A percentile compares a stretch with the other conserved stretches of the same genome.
Evolutionary conservation across 2,888 invertebrate species (phyloP).

Genomic region (Orthosia gothica): DNA sequence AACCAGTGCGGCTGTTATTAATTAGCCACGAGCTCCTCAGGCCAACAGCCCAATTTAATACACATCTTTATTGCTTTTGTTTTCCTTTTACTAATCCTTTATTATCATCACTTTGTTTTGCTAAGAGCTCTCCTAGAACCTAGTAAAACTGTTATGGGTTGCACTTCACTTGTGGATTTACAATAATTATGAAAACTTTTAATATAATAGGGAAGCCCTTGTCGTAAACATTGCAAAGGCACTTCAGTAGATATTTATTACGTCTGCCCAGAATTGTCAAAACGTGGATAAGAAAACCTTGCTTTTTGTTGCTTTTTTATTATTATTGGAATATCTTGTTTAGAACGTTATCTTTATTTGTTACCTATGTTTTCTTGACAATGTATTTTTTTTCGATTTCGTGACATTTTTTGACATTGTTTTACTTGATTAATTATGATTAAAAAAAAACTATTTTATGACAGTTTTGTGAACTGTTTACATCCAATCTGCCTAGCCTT

Average conservation of each 20-base stretch:
- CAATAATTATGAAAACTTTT: constrained; percentile 50
- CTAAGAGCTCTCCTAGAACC: background rate
- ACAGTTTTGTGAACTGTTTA: too few relatives aligned
- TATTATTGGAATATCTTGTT: too few relatives aligned
- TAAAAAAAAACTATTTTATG: too few relatives aligned
- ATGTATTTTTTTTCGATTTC: too few relatives aligned
- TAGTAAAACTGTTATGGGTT: background rate
- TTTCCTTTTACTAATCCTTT: background rate
- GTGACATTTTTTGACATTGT: too few relatives aligned
- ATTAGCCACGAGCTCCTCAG: too few relatives aligned
- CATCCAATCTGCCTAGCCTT: too few relatives aligned
- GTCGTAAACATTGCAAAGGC: constrained; percentile 32
- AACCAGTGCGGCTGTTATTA: too few relatives aligned
- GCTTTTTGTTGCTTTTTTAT: background rate
- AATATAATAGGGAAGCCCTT: constrained; percentile 22
- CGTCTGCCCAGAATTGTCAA: constrained; percentile 18
- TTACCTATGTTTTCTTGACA: too few relatives aligned
- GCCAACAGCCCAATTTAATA: too few relatives aligned
- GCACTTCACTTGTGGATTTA: constrained; percentile 26
- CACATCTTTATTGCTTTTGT: background rate
- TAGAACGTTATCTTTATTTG: too few relatives aligned
- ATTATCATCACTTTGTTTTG: constrained; percentile 20
- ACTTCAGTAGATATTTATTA: constrained; percentile 1
- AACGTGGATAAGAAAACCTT: constrained; percentile 15
- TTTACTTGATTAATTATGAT: too few relatives aligned